Conservation (phyloP, 2,888 invertebrate species). For the Leptopilina syphax region DNA sequence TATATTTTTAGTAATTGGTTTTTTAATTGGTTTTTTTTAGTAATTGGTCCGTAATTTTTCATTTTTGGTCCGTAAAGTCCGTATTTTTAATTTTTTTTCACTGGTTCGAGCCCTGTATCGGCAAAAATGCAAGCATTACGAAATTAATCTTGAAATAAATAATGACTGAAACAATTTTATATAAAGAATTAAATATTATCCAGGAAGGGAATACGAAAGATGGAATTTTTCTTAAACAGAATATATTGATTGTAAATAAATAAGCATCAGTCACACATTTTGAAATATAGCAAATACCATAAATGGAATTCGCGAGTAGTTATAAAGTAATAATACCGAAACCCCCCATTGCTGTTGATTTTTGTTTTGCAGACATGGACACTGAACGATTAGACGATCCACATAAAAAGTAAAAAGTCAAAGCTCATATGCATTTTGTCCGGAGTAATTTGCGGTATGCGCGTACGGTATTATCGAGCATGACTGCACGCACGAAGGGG, state of each 20-base stretch:
- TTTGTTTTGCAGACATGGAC: not conserved
- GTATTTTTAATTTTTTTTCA: too few species aligned
- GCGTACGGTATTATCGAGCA: constrained; percentile 57
- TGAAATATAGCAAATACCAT: constrained; percentile 5
- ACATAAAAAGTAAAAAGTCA: constrained; percentile 24
- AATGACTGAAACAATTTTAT: not conserved
- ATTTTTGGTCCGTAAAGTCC: too few species aligned
- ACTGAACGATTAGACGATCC: constrained; percentile 31
- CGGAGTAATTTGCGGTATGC: constrained; percentile 54
- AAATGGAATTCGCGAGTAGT: not conserved
- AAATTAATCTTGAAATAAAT: not conserved
- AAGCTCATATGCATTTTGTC: constrained; percentile 41
- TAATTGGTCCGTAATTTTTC: too few species aligned
- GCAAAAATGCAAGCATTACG: not conserved
- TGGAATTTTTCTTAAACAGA: not conserved
- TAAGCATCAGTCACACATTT: not conserved
- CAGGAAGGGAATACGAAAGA: constrained; percentile 12
- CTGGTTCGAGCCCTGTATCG: too few species aligned
- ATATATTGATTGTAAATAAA: constrained; percentile 22
- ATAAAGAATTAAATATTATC: not conserved
- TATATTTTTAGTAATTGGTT: too few species aligned
- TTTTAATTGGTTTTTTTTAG: too few species aligned
- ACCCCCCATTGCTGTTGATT: not conserved
- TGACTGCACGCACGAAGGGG: constrained; percentile 63
- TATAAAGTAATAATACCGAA: not conserved